These are phyloP conservation scores for Umimayanthus chanpuru DNA, from an alignment of 92 coral and sea anemone species.

Conservation along the genomic window DNA sequence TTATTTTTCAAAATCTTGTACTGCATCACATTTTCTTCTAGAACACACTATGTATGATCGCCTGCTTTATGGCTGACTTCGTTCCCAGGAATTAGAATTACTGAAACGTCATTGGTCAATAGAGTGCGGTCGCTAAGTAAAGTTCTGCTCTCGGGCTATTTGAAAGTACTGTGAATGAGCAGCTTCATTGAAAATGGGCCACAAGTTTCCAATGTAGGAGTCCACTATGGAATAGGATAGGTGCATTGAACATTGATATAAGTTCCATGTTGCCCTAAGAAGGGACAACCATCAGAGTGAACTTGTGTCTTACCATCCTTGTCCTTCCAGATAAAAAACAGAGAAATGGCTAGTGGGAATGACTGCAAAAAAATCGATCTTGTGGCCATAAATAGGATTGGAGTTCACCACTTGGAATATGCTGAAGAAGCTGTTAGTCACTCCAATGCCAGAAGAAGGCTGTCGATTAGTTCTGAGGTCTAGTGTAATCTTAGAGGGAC, in stretches of 20 bases:
- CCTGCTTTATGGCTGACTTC: too few species aligned
- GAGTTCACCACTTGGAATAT: slow-evolving; percentile 61
- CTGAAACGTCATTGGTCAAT: too few species aligned
- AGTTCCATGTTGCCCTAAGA: slow-evolving; percentile 30
- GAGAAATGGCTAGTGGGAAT: slow-evolving; percentile 52
- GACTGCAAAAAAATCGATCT: slow-evolving; percentile 44
- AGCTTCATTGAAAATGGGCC: slow-evolving; percentile 58
- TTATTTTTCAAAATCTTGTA: too few species aligned
- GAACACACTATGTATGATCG: too few species aligned
- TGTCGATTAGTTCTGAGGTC: slow-evolving; percentile 51
- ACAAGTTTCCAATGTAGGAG: slow-evolving; percentile 64
- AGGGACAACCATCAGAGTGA: slow-evolving; percentile 35
- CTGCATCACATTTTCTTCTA: too few species aligned
- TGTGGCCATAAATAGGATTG: slow-evolving; percentile 41
- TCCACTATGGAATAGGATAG: slow-evolving; percentile 56
- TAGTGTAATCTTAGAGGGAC: slow-evolving; percentile 24
- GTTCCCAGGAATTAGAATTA: too few species aligned
- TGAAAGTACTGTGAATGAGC: too few species aligned
- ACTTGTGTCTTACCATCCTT: slow-evolving; percentile 39
- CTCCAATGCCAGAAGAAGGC: slow-evolving; percentile 44
- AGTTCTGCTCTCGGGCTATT: too few species aligned
- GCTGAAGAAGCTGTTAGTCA: slow-evolving; percentile 33
- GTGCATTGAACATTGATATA: slow-evolving; percentile 54
- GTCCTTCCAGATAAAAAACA: background rate
- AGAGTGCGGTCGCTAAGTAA: too few species aligned